Evolutionary conservation across 2,113 vertebrate genomes (phyloP), one percentile per base, ranked within the genome.

Genomic region (Gopherus evgoodei): DNA sequence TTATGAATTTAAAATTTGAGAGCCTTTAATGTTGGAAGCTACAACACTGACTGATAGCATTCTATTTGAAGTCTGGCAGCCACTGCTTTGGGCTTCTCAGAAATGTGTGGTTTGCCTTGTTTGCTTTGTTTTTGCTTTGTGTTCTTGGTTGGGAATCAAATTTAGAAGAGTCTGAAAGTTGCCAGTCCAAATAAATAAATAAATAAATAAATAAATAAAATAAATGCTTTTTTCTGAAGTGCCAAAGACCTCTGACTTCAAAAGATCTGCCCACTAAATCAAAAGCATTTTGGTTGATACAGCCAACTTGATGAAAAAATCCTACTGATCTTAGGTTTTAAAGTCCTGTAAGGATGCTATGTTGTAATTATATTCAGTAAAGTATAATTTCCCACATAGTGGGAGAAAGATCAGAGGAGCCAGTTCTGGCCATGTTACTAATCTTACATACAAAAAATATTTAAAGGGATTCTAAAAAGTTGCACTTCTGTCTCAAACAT

Each of bases 21-120:
- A 87, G 89, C 78, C 78, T 94, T 94, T 95, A 52, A 81, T 88
- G 87, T 86, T 84, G 91, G 84, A 95, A 95, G 91, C 84, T 93
- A 35, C 2, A 94, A 96, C 88, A 92, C 94, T 97, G 95, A 97
- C 84, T 97, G 95, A 92, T 93, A 0, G 1, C 84, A 85, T 97
- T 91, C 94, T 91, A 80, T 91, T 95, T 1, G 50, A 56, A 95
- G 83, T 96, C 90, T 96, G 94, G 96, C 95, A 95, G 96, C n/a
- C 95, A n/a, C 84, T 96, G 93, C 91, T 95, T 95, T 93, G 94
- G 96, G 95, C 95, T 95, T 97, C 94, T 94, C 96, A 96, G 96
- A 97, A 97, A 95, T 84, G 84, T 97, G 95, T 97, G 96, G 95
- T 96, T 97, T 97, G 92, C 93, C 90, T 95, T 90, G 75, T 96